Conservation (phyloP, 2,888 invertebrate genomes). For the Chorisops tibialis region DNA sequence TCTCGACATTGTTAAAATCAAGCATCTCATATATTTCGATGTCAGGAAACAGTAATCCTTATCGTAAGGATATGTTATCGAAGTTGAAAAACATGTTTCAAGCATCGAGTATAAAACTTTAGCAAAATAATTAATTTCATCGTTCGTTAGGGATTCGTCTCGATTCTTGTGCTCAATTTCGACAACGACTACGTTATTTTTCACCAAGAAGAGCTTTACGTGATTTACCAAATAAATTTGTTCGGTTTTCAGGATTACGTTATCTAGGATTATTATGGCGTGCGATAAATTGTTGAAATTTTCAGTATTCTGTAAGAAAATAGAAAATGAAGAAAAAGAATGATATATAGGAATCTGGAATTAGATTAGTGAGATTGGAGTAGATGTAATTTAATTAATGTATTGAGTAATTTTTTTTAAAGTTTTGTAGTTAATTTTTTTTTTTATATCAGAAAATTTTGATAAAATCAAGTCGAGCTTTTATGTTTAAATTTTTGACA, state of each 20-base stretch:
- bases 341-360: slow-evolving; percentile 9
- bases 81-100: slow-evolving; percentile 43
- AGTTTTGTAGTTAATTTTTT: no score
- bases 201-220: slow-evolving; percentile 50
- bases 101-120: slow-evolving; percentile 49
- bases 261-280: slow-evolving; percentile 50
- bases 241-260: slow-evolving; percentile 51
- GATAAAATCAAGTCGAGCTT: no score
- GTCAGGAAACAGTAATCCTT: slow-evolving; percentile 26
- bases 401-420: slow-evolving; percentile 4
- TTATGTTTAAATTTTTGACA: no score
- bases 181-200: slow-evolving; percentile 39
- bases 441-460: no score
- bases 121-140: slow-evolving; percentile 51
- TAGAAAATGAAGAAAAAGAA: slow-evolving; percentile 22
- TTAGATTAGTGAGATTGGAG: not conserved
- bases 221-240: slow-evolving; percentile 53
- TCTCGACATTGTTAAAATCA: slow-evolving; percentile 41
- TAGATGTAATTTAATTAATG: slow-evolving; percentile 7
- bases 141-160: slow-evolving; percentile 27
- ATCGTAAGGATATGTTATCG: slow-evolving; percentile 34
- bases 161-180: slow-evolving; percentile 21
- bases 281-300: slow-evolving; percentile 51
- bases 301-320: slow-evolving; percentile 42
- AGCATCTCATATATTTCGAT: slow-evolving; percentile 12